phyloP scores from a whole-genome alignment of 2,797 vertebrate species.

The Catostomus latipinnis region DNA sequence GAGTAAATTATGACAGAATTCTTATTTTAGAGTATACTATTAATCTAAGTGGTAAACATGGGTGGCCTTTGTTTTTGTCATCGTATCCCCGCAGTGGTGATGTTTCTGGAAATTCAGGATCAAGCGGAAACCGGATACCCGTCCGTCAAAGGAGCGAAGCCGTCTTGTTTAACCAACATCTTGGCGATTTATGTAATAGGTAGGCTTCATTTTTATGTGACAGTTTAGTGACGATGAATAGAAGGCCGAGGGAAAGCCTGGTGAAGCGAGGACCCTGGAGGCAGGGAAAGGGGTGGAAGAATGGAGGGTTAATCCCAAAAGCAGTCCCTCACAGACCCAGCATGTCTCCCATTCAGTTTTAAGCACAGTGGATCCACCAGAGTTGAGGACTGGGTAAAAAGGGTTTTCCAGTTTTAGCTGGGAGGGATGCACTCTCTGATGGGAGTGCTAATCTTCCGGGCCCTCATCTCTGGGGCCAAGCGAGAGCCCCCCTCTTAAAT shows the following conservation, averaged over 20 bases:
- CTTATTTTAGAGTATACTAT: neutral
- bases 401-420: constrained; percentile 55
- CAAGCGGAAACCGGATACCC: constrained; percentile 44
- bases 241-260: constrained; percentile 57
- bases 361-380: constrained; percentile 63
- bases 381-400: constrained; percentile 47
- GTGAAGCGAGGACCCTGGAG: constrained; percentile 65
- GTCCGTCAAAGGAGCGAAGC: constrained; percentile 62
- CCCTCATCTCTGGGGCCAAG: constrained; percentile 48
- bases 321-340: neutral
- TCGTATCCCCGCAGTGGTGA: neutral
- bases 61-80: neutral
- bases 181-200: constrained; percentile 65
- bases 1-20: neutral
- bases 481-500: constrained; percentile 54
- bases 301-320: constrained; percentile 21
- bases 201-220: constrained; percentile 76
- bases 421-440: constrained; percentile 47
- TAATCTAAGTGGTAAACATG: neutral
- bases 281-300: constrained; percentile 61
- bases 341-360: constrained; percentile 66
- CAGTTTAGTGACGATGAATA: constrained; percentile 72
- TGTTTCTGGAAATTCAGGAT: constrained; percentile 55
- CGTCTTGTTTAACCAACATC: constrained; percentile 77
- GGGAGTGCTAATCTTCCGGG: constrained; percentile 67